Base-by-base conservation (phyloP, 1,140 invertebrate species). In the Atta colombica region DNA sequence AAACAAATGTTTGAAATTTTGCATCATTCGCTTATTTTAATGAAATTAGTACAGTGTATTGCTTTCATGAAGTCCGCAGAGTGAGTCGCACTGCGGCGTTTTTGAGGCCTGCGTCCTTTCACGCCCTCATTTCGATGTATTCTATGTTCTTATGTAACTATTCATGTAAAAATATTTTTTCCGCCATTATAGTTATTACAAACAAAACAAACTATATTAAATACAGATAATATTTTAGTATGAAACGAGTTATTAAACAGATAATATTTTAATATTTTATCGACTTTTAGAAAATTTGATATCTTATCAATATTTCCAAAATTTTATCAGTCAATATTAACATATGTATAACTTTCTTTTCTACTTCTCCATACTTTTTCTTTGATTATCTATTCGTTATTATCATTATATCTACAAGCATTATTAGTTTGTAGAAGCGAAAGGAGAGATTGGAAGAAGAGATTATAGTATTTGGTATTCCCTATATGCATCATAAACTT, bases 61-160 rank as follows among this genome's bases (percentile, higher is more conserved):
- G 55, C 55, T 4, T 77, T 18, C 16, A 31, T 31, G 58, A 77
- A 77, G 75, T 72, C 87, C 16, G 87, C 88, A 89, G 81, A 66
- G 80, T 39, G 21, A 87, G 87, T 85, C 88, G 87, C 88, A 89
- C 68, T 89, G 87, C 88, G 87, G 77, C 87, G 77, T 74, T 88
- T 77, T 85, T 66, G 49, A 60, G 16, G 1, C 10, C 21, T 28
- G 75, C 60, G 75, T 65, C 39, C 39, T 77, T 45, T 63, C 53
- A 45, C 5, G 58, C 16, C 16, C 35, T 77, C 74, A 8, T 39
- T 77, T 77, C 74, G 28, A 39, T 75, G 14, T 61, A 45, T 45
- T 77, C 31, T 77, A 16, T 58, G 35, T 10, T 55, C 35, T 77
- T 61, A 39, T 77, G 8, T 55, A 65, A 77, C 21, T 51, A n/a